Base-by-base conservation (phyloP, 2,113 vertebrate species). In the Grus americana region DNA sequence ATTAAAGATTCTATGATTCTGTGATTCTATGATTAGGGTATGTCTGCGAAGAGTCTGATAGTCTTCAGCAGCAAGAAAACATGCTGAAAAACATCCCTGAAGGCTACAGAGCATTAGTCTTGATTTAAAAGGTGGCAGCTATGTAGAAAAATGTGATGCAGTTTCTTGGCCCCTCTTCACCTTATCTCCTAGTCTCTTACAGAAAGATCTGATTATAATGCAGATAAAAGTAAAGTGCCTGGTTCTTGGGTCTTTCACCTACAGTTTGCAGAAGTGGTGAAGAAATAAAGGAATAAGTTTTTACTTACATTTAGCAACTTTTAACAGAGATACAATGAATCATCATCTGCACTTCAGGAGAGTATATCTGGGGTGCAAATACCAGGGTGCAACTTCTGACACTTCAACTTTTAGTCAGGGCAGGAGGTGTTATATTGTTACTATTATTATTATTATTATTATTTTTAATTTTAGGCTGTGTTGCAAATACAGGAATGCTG, bases 251-350 rank as follows among this genome's bases (percentile, higher is more conserved):
- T 42, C 26, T 79, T 57, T 34, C 50, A 66, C 16, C 68, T 86
- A 17, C 49, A 65, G 15, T 76, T 94, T 88, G n/a, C 62, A 94
- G 29, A 55, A 62, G 17, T 16, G 18, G 15, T 89, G 47, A 90
- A 79, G 49, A 96, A 92, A 76, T 26, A 42, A 57, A 44, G 10
- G 54, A 86, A 94, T 87, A 88, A 50, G 40, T 47, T 83, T 86
- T 57, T 85, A 61, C 44, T 84, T 96, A 88, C 79, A 95, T 97
- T 97, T 98, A 97, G 92, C 68, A 82, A 14, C 75, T 96, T 89
- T 81, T 85, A 93, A 57, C 66, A 87, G 72, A 78, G 67, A 49
- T 93, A 75, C 47, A 85, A n/a, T 94, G 95, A 97, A 88, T 97
- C 89, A 97, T 94, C 67, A 79, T 23, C 47, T 76, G 42, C 63